These are phyloP conservation scores for Podiceps cristatus DNA, from an alignment of 2,113 vertebrate genomes.

Conservation along the genomic window DNA sequence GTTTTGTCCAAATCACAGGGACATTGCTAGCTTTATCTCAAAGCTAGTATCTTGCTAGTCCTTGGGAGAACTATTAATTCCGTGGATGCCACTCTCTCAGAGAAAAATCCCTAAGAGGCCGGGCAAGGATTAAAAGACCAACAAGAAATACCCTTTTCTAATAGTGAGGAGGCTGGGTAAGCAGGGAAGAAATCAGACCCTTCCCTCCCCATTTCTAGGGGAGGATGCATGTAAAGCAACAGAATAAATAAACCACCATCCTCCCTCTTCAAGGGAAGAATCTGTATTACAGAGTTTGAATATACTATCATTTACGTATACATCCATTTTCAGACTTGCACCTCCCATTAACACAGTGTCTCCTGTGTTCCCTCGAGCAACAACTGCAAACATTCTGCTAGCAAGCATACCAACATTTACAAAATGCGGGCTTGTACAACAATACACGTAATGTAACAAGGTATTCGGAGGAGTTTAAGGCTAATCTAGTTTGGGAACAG, in stretches of 20 bases:
- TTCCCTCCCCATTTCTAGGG: background rate
- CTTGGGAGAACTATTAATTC: background rate
- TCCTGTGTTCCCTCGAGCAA: fast-evolving
- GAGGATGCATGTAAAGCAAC: background rate
- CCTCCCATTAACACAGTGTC: background rate
- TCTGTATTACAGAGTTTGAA: background rate
- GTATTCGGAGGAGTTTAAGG: background rate
- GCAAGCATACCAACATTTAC: background rate
- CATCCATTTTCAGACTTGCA: background rate
- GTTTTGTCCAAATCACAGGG: background rate
- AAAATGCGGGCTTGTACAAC: fast-evolving
- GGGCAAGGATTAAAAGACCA: background rate
- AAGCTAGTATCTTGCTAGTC: background rate
- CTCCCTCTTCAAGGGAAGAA: background rate
- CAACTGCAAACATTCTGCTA: background rate
- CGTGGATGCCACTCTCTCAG: background rate
- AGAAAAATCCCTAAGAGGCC: background rate
- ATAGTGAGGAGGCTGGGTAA: fast-evolving
- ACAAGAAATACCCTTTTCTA: background rate
- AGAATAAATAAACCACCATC: background rate
- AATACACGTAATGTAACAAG: background rate
- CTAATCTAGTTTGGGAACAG: background rate
- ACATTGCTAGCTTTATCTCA: background rate
- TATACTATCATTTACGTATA: fast-evolving
- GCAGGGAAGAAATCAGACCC: background rate